Percentiles rank a stretch among this genome's conserved stretches.
These are phyloP conservation scores for Hymenochirus boettgeri DNA, from an alignment of 2,113 vertebrate species.

Conservation along the genomic window DNA sequence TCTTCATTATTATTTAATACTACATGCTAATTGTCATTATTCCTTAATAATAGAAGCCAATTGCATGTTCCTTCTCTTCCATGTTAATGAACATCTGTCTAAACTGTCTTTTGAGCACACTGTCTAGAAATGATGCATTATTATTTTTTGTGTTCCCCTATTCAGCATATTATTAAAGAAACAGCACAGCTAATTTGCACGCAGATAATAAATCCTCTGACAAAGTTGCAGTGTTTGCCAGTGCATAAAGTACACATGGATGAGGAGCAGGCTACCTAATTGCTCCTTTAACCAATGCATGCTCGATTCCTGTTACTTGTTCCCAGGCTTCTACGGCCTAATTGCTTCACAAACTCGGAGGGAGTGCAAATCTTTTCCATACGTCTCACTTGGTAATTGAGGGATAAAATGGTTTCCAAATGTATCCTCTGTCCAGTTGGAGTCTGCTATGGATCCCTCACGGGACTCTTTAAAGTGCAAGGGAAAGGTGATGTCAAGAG, in stretches of 20 bases:
- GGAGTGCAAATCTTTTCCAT: conserved; percentile 79
- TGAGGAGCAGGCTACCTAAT: conserved; percentile 44
- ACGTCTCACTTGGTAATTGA: conserved; percentile 77
- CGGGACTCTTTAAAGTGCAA: conserved; percentile 76
- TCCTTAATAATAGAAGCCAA: conserved; percentile 34
- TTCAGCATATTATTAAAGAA: conserved; percentile 24
- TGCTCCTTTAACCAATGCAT: conserved; percentile 75
- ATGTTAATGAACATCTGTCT: conserved; percentile 41
- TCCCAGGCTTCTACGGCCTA: conserved; percentile 73
- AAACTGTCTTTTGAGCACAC: conserved; percentile 19
- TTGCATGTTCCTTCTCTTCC: conserved; percentile 32
- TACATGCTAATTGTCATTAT: conserved; percentile 37
- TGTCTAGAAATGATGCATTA: conserved; percentile 29
- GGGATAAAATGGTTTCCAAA: conserved; percentile 84
- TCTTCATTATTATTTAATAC: conserved; percentile 26
- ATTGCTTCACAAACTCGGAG: conserved; percentile 78
- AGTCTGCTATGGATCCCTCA: conserved; percentile 66
- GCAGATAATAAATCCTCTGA: conserved; percentile 39
- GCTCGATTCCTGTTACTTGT: conserved; percentile 71
- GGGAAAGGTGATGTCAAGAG: conserved; percentile 79
- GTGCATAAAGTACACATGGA: conserved; percentile 29
- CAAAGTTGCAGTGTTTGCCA: conserved; percentile 31
- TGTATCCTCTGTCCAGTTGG: conserved; percentile 74
- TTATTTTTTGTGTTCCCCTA: conserved; percentile 15
- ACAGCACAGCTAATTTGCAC: conserved; percentile 37